phyloP scores from a whole-genome alignment of 2,113 vertebrate species.

The Martes martes region DNA sequence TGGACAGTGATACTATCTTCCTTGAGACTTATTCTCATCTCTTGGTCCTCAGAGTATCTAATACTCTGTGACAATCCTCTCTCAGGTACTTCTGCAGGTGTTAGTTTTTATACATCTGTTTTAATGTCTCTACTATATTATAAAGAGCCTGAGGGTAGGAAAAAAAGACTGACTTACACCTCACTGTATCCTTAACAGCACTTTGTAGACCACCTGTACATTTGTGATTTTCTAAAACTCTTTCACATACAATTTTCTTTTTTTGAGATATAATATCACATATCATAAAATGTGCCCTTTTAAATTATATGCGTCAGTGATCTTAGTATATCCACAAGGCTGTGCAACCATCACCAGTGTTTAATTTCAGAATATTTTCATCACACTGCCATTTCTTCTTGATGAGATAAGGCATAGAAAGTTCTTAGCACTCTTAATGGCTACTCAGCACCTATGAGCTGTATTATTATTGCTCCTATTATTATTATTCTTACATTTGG shows the following conservation, averaged over 20 bases:
- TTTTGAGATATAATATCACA: not conserved
- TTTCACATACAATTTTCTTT: not conserved
- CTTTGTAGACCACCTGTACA: not conserved
- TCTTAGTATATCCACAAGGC: not conserved
- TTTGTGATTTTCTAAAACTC: not conserved
- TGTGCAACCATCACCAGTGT: not conserved
- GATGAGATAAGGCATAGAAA: not conserved
- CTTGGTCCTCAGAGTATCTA: not conserved
- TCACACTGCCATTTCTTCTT: not conserved
- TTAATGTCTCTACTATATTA: not conserved
- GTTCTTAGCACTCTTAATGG: not conserved
- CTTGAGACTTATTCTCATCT: not conserved
- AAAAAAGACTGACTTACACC: not conserved
- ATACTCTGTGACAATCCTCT: not conserved
- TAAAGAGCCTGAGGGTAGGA: not conserved
- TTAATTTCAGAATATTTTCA: constrained; percentile 26
- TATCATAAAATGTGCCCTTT: not conserved
- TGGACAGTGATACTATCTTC: not conserved
- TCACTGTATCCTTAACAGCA: not conserved
- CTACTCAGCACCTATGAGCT: not conserved
- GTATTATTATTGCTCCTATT: not conserved
- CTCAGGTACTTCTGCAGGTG: not conserved
- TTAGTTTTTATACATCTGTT: not conserved
- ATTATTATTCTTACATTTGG: not conserved
- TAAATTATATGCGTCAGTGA: not conserved